Conservation (phyloP, 2,888 invertebrate species). For the Eugnorisma glareosa region DNA sequence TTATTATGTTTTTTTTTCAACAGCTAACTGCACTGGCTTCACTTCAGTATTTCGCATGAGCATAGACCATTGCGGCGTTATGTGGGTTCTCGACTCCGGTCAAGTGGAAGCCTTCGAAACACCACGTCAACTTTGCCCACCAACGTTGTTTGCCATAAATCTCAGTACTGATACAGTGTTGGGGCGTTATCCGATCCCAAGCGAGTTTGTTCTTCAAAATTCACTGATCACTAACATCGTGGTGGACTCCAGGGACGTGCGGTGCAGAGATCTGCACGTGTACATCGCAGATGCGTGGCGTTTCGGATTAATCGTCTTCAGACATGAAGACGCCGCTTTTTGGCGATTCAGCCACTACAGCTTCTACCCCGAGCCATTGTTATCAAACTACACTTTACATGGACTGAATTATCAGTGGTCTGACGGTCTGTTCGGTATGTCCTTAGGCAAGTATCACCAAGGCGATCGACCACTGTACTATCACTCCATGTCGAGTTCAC, state of each 20-base stretch:
- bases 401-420: constrained; percentile 95
- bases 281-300: constrained; percentile 94
- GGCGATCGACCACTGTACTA: constrained; percentile 93
- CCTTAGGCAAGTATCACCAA: constrained; percentile 91
- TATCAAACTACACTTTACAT: constrained; percentile 94
- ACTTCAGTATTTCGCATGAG: constrained; percentile 95
- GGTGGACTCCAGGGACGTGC: constrained; percentile 91
- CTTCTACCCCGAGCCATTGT: constrained; percentile 93
- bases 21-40: constrained; percentile 90
- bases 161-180: constrained; percentile 92
- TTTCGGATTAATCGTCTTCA: constrained; percentile 92
- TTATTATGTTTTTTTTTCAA: constrained; percentile 5
- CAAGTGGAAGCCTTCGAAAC: constrained; percentile 92
- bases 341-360: constrained; percentile 93
- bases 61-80: constrained; percentile 94
- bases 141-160: constrained; percentile 94
- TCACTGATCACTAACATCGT: constrained; percentile 93
- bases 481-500: constrained; percentile 95
- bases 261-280: constrained; percentile 92
- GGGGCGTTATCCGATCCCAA: constrained; percentile 92
- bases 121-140: constrained; percentile 93
- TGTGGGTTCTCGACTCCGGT: constrained; percentile 96
- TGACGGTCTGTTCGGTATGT: constrained; percentile 95
- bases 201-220: constrained; percentile 92
- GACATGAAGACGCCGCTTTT: constrained; percentile 90